Percentiles rank a stretch among this genome's conserved stretches.
phyloP scores from a whole-genome alignment of 1,140 invertebrate species.

The Zaprionus camerounensis region DNA sequence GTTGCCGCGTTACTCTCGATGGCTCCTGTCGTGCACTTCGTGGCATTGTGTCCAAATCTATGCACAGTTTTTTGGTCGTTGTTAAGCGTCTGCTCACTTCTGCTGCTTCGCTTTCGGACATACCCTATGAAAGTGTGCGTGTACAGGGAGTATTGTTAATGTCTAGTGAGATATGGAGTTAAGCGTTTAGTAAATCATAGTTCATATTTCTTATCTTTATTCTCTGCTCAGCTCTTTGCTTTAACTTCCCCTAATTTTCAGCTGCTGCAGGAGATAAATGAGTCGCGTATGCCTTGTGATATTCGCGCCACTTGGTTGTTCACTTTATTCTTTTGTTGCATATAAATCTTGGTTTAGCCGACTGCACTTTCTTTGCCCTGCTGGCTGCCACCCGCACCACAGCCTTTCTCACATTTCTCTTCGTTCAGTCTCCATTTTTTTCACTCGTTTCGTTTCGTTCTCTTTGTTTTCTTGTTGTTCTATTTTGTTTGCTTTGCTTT shows the following conservation, averaged over 20 bases:
- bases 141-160: neutral
- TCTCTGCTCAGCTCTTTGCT: neutral
- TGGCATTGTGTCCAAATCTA: constrained; percentile 73
- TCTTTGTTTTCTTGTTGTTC: constrained; percentile 38
- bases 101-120: constrained; percentile 42
- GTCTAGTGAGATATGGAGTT: neutral
- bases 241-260: neutral
- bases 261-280: neutral
- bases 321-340: constrained; percentile 62
- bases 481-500: constrained; percentile 75
- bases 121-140: constrained; percentile 7
- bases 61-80: constrained; percentile 60
- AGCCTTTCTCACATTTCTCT: constrained; percentile 56
- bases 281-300: neutral
- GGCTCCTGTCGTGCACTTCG: constrained; percentile 34
- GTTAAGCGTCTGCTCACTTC: constrained; percentile 45
- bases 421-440: constrained; percentile 39
- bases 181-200: neutral
- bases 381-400: constrained; percentile 22
- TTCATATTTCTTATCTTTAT: neutral
- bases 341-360: constrained; percentile 82
- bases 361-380: constrained; percentile 52
- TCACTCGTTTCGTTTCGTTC: constrained; percentile 30
- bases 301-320: neutral
- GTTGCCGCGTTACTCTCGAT: constrained; percentile 39